Evolutionary conservation across 2,888 invertebrate genomes (phyloP), one percentile per base, ranked within the genome.

Genomic region (Dynastes tityus): DNA sequence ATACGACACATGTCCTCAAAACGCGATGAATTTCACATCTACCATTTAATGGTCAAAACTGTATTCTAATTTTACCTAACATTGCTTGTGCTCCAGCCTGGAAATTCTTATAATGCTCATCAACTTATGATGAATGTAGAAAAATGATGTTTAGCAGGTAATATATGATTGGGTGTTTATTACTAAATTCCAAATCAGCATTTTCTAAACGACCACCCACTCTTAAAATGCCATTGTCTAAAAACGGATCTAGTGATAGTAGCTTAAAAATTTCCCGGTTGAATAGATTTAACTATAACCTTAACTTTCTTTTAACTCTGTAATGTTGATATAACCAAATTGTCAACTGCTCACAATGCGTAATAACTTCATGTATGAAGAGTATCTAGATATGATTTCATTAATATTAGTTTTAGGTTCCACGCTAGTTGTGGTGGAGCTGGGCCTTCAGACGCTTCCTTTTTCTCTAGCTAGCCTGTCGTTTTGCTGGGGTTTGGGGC

Each of bases 201-300:
- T 75, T 29, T n/a, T 84, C 82, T 4, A 83, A 27, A 55, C 81
- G 82, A 4, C 82, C 82, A 74, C 80, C 82, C 9, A 83, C 64
- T 8, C 65, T 45, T 27, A 71, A 22, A 2, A 80, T 61, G 68
- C 65, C 76, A 13, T 76, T 63, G 27, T 27, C 5, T 22, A 4
- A 63, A 27, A 63, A 22, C 2, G 8, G 27, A 29, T 22, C 22
- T 22, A 51, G 3, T 9, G 2, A 13, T 2, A 9, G n/a, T 51
- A 9, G 11, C 51, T 51, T 51, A 8, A 11, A 51, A 51, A 51
- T 9, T 11, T 51, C 9, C 51, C 27, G 2, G 2, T 1, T 63
- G 63, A 6, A 27, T 5, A 4, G 29, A 29, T 27, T 63, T 63
- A 22, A 63, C 29, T 6, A 63, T 22, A 11, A 63, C 61, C 22